These are phyloP conservation scores for Ceyx melanurus DNA, from an alignment of 2,113 vertebrate genomes.

Conservation along the genomic window DNA sequence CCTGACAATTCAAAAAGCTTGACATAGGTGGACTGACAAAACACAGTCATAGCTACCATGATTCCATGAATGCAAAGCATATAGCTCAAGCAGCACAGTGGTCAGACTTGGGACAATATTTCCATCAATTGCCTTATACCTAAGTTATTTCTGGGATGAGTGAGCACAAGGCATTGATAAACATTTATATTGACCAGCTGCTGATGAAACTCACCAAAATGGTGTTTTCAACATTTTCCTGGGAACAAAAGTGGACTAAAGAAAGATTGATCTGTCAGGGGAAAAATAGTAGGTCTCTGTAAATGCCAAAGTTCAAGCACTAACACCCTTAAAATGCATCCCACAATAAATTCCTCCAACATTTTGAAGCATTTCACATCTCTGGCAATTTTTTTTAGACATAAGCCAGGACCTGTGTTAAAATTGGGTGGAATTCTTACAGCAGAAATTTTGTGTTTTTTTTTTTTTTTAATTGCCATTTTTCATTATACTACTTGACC, in stretches of 20 bases:
- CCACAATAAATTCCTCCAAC: not conserved
- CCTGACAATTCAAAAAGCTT: not conserved
- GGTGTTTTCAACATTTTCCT: not conserved
- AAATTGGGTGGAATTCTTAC: not conserved
- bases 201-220: not conserved
- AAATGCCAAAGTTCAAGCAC: not conserved
- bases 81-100: not conserved
- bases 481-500: not conserved
- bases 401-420: not conserved
- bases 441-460: not conserved
- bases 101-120: not conserved
- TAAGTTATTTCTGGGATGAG: not conserved
- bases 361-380: not conserved
- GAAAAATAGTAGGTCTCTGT: not conserved
- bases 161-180: not conserved
- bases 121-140: not conserved
- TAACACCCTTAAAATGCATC: not conserved
- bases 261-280: not conserved
- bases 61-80: not conserved
- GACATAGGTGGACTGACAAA: not conserved
- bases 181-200: not conserved
- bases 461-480: not conserved
- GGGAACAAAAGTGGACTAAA: not conserved
- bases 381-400: not conserved
- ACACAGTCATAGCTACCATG: rapidly evolving